Evolutionary conservation across 2,888 invertebrate species (phyloP), one percentile per base, ranked within the genome.

Genomic region (Acronicta psi): DNA sequence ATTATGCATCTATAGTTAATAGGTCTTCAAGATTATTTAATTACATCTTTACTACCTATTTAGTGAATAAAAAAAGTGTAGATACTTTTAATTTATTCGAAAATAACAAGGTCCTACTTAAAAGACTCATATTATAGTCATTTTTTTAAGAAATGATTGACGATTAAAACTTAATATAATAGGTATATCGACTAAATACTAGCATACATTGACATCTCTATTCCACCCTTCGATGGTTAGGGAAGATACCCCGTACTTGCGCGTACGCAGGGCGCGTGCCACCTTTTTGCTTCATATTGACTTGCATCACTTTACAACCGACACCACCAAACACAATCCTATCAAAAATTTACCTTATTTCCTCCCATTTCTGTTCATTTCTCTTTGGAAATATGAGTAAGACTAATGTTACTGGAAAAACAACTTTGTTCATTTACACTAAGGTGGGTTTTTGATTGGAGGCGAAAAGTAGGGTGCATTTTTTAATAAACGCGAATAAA

Each of bases 201-300:
- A n/a, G 6, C n/a, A n/a, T 9, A 14, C 1, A n/a, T 31, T 31
- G 0, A 41, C 86, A 81, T 77, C 88, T 66, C 88, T 90, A 85
- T 34, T 29, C 73, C 82, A 85, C 89, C 88, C 91, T 77, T 79
- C 84, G 92, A 93, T 93, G 75, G 83, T 76, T 80, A 86, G 91
- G 91, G 91, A 91, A 92, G 92, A 93, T 92, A 91, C 88, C 80
- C 81, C 77, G 70, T 76, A 83, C 77, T 77, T 84, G 86, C 86
- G 87, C 88, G 86, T 85, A 88, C 89, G 84, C 85, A 83, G 87
- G 89, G 89, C 93, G 89, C 93, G 93, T 93, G 93, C 93, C 93
- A 90, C 89, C 89, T 92, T 93, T 93, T 93, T 93, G 87, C 87
- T 90, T 86, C 84, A 82, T 86, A 88, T 89, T 87, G 85, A 91